Base-by-base conservation (phyloP, 2,797 vertebrate species). In the Manis crassicaudata region DNA sequence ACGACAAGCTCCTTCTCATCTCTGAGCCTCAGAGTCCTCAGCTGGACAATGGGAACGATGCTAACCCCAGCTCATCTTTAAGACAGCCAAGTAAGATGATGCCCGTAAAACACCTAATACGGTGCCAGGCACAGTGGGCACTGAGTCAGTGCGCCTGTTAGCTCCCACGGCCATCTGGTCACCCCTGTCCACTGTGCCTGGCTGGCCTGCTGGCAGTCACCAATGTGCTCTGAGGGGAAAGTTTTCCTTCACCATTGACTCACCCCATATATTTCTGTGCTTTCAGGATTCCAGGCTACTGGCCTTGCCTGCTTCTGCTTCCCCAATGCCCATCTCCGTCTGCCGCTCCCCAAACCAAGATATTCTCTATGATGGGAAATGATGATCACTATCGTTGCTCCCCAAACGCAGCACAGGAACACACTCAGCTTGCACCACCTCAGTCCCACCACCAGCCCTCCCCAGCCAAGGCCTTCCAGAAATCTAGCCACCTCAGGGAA, bases 141-240 rank as follows among this genome's bases (percentile, higher is more conserved):
- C 18, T 27, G 29, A 63, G 32, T 5, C 5, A 5, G 17, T 35
- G n/a, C 16, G 58, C 72, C 76, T 60, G 52, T 65, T 27, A 25
- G 46, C 32, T 32, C 12, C 67, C 37, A 46, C 29, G 1, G 9
- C 25, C 25, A 43, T 56, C 85, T 27, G 50, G 7, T 29, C 32
- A 7, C 73, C 1, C 0, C 46, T 62, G 32, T 65, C 37, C 2
- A 3, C 77, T 16, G 1, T 0, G 0, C 37, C 68, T 16, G 52
- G 27, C 88, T 2, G 25, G 54, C 54, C 63, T 13, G 0, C 35
- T 17, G 35, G 56, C 65, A 20, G 46, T 12, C 85, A n/a, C 80
- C 17, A 2, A 4, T 5, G 8, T 37, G 43, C n/a, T 76, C 67
- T 58, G 52, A 40, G 16, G 54, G 89, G 18, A 50, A 63, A 77